phyloP scores from a whole-genome alignment of 1,140 invertebrate species.

The Alviniconcha marisindica region DNA sequence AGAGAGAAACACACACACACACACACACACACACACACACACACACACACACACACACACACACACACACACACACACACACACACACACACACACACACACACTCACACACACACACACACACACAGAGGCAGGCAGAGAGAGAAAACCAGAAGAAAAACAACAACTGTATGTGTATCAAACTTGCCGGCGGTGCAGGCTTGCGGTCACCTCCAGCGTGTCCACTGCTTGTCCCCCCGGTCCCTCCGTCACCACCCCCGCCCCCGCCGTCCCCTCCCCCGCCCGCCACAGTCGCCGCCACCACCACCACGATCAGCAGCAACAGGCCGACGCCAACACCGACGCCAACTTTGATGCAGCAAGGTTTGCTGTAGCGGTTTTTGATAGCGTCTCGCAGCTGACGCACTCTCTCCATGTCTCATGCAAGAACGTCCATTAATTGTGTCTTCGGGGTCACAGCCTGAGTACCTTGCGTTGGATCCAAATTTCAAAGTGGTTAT shows the following conservation, averaged over 20 bases:
- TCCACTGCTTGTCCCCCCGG: too few relatives aligned
- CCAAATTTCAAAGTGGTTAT: too few relatives aligned
- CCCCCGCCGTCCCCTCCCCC: not conserved
- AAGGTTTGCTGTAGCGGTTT: constrained; percentile 15
- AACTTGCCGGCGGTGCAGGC: not conserved
- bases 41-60: too few relatives aligned
- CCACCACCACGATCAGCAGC: constrained; percentile 9
- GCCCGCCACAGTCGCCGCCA: not conserved
- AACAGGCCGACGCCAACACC: not conserved
- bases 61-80: too few relatives aligned
- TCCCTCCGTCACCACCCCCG: not conserved
- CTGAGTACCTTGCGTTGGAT: too few relatives aligned
- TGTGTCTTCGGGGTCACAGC: too few relatives aligned
- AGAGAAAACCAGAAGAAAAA: not conserved
- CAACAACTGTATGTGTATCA: not conserved
- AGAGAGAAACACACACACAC: too few relatives aligned
- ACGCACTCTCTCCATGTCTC: too few relatives aligned
- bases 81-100: too few relatives aligned
- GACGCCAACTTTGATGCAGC: constrained; percentile 27
- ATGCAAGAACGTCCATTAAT: too few relatives aligned
- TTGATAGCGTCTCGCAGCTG: constrained; percentile 5
- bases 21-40: too few relatives aligned
- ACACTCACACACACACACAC: not conserved
- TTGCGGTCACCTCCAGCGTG: not conserved
- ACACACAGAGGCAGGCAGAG: too few relatives aligned